Evolutionary conservation across 2,113 vertebrate species (phyloP), one percentile per base, ranked within the genome.

Genomic region (Poeciliopsis retropinna): DNA sequence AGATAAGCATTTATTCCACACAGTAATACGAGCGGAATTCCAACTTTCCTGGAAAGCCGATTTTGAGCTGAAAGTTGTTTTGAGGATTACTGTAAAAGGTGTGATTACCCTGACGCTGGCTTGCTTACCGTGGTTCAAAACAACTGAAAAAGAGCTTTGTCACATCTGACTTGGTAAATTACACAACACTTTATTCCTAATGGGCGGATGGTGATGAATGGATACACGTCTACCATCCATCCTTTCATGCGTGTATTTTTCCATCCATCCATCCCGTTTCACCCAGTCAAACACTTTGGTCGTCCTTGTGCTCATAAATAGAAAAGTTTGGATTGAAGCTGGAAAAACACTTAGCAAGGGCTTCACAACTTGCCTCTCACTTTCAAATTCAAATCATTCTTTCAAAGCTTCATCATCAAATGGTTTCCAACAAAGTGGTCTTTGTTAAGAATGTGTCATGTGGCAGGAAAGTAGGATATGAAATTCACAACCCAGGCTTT

Each of bases 381-480:
- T 90, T 90, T 89, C 82, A 90, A 73, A 88, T 90, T 91, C 76
- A 91, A 90, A 91, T 92, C 85, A 88, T 89, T 87, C 81, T 91
- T 88, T 92, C 78, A 87, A 85, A 85, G 89, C 84, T 82, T 86
- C 85, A 85, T 88, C 91, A 85, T 92, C 87, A 93, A 88, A 86
- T 83, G 85, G 32, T 87, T 85, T 79, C 25, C 12, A 76, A 82
- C 73, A 81, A 83, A 85, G 79, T 81, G 76, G 80, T 83, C 65
- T 67, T 86, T 75, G 7, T 75, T 51, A 27, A 84, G 78, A 72
- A 80, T 82, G 72, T 73, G 85, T 84, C 85, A 86, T 88, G 83
- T 89, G 39, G 83, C 68, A 44, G 66, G 72, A 85, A 80, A 87
- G 91, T 85, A 81, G 89, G 86, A 90, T 89, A 89, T 86, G 22